These are phyloP conservation scores for Galeopsomyia nigrocyanea DNA, from an alignment of 2,888 invertebrate species.

Conservation along the genomic window DNA sequence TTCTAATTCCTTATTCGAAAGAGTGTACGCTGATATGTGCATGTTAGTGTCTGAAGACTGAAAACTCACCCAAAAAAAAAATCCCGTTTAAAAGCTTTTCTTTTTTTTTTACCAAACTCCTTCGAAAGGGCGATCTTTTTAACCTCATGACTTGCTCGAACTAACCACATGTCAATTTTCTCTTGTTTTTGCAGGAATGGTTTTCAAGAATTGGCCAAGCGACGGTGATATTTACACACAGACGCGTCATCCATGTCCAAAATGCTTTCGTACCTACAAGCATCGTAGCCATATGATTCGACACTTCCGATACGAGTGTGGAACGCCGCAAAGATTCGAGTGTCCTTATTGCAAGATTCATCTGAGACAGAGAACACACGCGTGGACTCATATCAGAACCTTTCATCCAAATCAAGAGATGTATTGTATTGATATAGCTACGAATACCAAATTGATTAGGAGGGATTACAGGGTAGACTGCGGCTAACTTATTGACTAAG, in stretches of 20 bases:
- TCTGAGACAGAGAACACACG: conserved; percentile 62
- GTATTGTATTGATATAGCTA: conserved; percentile 63
- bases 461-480: conserved; percentile 53
- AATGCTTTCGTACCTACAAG: conserved; percentile 74
- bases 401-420: conserved; percentile 61
- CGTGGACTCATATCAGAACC: conserved; percentile 64
- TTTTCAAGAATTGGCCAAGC: conserved; percentile 26
- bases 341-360: conserved; percentile 66
- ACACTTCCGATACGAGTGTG: conserved; percentile 70
- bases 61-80: conserved; percentile 7
- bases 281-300: conserved; percentile 75
- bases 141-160: too few species aligned
- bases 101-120: too few species aligned
- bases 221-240: conserved; percentile 12
- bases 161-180: background rate
- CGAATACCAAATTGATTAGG: conserved; percentile 56
- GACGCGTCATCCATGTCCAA: conserved; percentile 69
- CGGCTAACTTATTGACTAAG: conserved; percentile 3
- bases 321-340: conserved; percentile 64
- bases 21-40: conserved; percentile 16
- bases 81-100: too few species aligned
- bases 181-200: conserved; percentile 31
- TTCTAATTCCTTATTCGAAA: too few species aligned
- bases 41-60: conserved; percentile 18
- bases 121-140: too few species aligned